Evolutionary conservation across 53 echinoderm and acorn worm genomes (phyloP).

Genomic region (Astropecten irregularis): DNA sequence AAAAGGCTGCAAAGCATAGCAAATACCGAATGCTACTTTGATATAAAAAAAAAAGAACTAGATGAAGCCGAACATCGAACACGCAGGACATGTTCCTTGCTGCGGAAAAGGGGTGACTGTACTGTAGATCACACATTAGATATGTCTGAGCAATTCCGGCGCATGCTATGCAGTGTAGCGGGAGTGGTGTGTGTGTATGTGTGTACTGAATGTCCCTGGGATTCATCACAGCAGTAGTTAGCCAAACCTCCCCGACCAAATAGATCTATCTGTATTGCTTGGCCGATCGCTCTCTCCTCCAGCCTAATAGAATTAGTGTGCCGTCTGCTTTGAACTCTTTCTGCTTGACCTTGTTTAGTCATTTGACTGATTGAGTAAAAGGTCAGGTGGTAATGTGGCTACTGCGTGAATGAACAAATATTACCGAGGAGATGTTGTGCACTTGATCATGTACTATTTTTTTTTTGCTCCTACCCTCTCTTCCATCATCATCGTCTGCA

Average conservation of each 20-base stretch:
- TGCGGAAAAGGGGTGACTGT: slow-evolving; percentile 10
- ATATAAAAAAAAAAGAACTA: too few relatives aligned
- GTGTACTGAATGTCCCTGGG: not conserved
- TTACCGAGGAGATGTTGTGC: too few relatives aligned
- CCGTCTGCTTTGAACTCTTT: not conserved
- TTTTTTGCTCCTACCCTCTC: too few relatives aligned
- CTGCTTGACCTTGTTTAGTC: slow-evolving; percentile 47
- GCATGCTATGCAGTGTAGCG: not conserved
- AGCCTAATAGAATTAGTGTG: slow-evolving; percentile 23
- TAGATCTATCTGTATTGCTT: too few relatives aligned
- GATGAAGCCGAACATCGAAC: too few relatives aligned
- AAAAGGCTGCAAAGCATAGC: slow-evolving; percentile 3
- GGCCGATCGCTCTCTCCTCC: too few relatives aligned
- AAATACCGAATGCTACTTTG: not conserved
- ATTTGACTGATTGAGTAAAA: slow-evolving; percentile 42
- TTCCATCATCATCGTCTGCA: too few relatives aligned
- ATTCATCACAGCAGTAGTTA: too few relatives aligned
- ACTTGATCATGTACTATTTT: not conserved
- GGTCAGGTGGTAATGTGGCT: slow-evolving; percentile 24
- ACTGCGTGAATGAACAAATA: not conserved
- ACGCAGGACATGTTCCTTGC: not conserved
- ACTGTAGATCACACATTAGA: slow-evolving; percentile 14
- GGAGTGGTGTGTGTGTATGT: not conserved
- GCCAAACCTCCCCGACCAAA: too few relatives aligned
- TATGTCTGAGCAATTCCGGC: slow-evolving; percentile 21